phyloP scores from a whole-genome alignment of 2,797 vertebrate species.

The Myotis daubentonii region DNA sequence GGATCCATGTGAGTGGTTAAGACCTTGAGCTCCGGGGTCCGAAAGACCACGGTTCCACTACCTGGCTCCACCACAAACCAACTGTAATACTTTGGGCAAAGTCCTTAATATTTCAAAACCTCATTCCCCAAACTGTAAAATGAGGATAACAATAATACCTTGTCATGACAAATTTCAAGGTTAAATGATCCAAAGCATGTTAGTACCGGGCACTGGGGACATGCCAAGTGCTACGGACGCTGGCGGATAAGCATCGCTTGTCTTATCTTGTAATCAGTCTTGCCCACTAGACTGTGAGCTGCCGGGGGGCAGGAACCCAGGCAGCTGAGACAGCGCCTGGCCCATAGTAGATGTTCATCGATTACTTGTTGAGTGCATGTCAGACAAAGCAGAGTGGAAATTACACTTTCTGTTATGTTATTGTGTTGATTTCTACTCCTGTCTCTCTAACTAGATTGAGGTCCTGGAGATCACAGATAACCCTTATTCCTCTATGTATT shows the following conservation, averaged over 20 bases:
- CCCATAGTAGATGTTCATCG: background rate
- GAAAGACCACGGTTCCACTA: background rate
- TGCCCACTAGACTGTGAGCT: background rate
- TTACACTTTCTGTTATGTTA: background rate
- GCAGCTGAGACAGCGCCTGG: background rate
- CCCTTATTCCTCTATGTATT: background rate
- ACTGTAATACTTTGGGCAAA: background rate
- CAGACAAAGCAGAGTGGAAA: background rate
- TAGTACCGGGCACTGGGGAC: background rate
- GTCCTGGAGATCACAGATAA: background rate
- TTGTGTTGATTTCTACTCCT: background rate
- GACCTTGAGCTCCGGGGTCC: background rate
- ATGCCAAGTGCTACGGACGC: fast-evolving
- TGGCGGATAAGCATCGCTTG: fast-evolving
- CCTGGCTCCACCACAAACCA: background rate
- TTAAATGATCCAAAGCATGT: background rate
- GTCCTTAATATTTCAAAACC: background rate
- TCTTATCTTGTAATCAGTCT: background rate
- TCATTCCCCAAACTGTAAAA: background rate
- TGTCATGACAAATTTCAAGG: background rate
- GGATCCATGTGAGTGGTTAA: background rate
- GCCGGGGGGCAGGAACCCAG: background rate
- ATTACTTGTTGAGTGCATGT: background rate
- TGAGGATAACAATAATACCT: background rate
- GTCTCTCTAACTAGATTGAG: background rate